These are phyloP conservation scores for Ischnus inquisitorius DNA, from an alignment of 2,888 invertebrate genomes.

Conservation along the genomic window DNA sequence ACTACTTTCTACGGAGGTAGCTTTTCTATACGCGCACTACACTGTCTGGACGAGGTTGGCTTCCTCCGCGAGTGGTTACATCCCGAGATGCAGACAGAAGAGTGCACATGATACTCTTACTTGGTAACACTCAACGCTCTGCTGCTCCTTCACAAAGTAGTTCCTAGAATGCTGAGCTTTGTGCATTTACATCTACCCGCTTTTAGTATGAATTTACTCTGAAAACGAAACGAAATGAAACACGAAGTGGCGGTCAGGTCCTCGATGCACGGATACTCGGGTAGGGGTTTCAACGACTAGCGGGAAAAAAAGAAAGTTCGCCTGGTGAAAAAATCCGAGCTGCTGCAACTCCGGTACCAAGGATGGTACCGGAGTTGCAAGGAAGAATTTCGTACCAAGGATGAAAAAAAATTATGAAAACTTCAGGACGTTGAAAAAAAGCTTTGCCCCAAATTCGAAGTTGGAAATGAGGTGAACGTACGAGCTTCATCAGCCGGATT, in stretches of 20 bases:
- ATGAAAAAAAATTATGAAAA: not conserved
- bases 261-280: constrained; percentile 1
- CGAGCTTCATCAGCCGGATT: not conserved
- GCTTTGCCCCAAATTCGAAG: not conserved
- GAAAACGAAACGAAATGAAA: constrained; percentile 46
- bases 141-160: constrained; percentile 14
- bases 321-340: not conserved
- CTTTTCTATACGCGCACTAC: constrained; percentile 5
- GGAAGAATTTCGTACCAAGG: too few relatives aligned
- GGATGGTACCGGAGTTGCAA: too few relatives aligned
- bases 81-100: constrained; percentile 1
- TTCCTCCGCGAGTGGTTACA: constrained; percentile 28
- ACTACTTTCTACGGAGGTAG: constrained; percentile 3
- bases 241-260: not conserved
- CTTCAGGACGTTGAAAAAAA: not conserved
- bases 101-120: constrained; percentile 47
- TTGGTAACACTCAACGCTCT: constrained; percentile 17
- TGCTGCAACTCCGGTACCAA: not conserved
- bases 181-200: constrained; percentile 47
- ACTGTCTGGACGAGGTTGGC: constrained; percentile 39
- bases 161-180: constrained; percentile 40
- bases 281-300: not conserved
- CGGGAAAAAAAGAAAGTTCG: not conserved
- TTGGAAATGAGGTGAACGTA: not conserved
- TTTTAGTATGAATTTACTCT: constrained; percentile 40